These are phyloP conservation scores for Nyctibius grandis DNA, from an alignment of 2,797 vertebrate species.

Conservation along the genomic window DNA sequence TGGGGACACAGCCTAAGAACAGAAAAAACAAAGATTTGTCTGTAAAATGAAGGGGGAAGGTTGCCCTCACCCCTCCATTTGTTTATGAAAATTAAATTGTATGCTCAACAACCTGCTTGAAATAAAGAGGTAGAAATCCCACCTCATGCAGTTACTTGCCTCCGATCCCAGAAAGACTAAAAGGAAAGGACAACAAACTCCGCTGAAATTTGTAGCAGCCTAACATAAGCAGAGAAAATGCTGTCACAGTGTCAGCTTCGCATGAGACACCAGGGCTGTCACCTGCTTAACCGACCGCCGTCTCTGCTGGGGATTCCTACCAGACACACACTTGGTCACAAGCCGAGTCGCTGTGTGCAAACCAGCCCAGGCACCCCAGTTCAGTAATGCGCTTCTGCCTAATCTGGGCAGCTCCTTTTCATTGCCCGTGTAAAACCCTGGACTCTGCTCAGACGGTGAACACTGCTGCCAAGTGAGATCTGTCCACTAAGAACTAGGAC, in stretches of 20 bases:
- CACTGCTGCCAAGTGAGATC: background rate
- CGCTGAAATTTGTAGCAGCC: background rate
- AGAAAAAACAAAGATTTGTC: background rate
- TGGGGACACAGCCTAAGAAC: conserved; percentile 79
- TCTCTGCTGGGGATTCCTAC: background rate
- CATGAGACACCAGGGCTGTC: background rate
- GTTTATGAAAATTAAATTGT: background rate
- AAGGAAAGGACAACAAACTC: background rate
- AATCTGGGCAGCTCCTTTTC: background rate
- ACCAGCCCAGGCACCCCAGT: background rate
- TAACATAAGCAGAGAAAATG: background rate
- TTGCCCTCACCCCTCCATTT: background rate
- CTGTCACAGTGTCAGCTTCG: background rate
- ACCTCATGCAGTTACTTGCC: background rate
- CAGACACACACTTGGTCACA: accelerated
- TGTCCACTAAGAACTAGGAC: background rate
- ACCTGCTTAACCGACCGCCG: background rate
- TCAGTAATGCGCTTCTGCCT: background rate
- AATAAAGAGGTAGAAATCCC: background rate
- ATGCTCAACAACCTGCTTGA: background rate
- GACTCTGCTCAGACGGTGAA: background rate
- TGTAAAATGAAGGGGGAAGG: background rate
- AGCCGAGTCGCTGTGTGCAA: accelerated
- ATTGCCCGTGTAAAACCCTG: background rate
- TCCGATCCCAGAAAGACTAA: background rate